phyloP scores from a whole-genome alignment of 2,113 vertebrate genomes.

The Panurus biarmicus region DNA sequence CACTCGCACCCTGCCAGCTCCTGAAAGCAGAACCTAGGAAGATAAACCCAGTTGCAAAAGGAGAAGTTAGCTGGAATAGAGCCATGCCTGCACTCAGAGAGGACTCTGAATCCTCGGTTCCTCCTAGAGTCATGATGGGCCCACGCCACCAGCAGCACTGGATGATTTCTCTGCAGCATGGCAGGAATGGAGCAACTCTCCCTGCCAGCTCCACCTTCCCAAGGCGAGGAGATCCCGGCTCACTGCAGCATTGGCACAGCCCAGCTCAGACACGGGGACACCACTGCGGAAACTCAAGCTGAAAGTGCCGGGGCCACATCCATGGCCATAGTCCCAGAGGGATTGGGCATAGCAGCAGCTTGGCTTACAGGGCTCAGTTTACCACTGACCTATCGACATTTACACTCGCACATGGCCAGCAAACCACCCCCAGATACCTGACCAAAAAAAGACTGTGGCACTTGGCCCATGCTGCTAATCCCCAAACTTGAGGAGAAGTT shows the following conservation, averaged over 20 bases:
- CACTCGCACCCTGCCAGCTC: neutral
- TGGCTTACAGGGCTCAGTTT: constrained; percentile 8
- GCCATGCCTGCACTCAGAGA: neutral
- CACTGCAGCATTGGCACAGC: neutral
- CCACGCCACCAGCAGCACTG: neutral
- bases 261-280: accelerated
- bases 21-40: neutral
- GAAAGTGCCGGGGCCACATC: neutral
- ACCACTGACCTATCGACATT: neutral
- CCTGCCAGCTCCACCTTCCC: neutral
- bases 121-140: neutral
- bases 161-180: neutral
- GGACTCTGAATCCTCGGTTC: neutral
- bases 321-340: accelerated
- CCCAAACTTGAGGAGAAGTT: constrained; percentile 23
- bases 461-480: constrained; percentile 8
- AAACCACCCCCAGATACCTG: neutral
- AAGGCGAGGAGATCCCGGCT: accelerated
- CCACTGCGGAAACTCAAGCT: neutral
- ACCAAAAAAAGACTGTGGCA: constrained; percentile 44
- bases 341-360: neutral
- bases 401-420: neutral
- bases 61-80: neutral
- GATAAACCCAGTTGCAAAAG: neutral
- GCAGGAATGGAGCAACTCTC: neutral